phyloP scores from a whole-genome alignment of 2,888 invertebrate genomes.

The Platerodrilus igneus region DNA sequence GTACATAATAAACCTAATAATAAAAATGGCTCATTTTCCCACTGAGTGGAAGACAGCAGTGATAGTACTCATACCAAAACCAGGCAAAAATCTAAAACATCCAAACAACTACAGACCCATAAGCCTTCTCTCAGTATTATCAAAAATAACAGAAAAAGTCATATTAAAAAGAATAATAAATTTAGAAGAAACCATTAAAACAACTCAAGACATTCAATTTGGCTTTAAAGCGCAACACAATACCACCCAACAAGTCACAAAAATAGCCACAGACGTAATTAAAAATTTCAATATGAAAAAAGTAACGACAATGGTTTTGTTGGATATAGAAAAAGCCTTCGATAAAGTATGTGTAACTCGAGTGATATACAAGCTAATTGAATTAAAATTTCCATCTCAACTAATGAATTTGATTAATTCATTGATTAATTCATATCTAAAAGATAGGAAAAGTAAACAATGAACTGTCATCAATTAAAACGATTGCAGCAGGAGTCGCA shows the following conservation, averaged over 20 bases:
- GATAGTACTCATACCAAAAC: slow-evolving; percentile 25
- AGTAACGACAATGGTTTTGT: slow-evolving; percentile 30
- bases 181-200: slow-evolving; percentile 12
- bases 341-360: slow-evolving; percentile 36
- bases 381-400: slow-evolving; percentile 22
- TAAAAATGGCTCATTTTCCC: no score
- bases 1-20: no score
- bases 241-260: slow-evolving; percentile 32
- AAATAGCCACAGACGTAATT: slow-evolving; percentile 31
- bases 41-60: no score
- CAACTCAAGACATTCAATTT: slow-evolving; percentile 28
- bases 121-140: slow-evolving; percentile 17
- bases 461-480: no score
- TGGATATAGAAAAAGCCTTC: slow-evolving; percentile 40
- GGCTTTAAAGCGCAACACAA: slow-evolving; percentile 34
- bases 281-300: slow-evolving; percentile 31
- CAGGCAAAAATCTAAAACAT: slow-evolving; percentile 14
- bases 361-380: slow-evolving; percentile 34
- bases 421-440: slow-evolving; percentile 31
- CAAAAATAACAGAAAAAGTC: slow-evolving; percentile 23
- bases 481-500: no score
- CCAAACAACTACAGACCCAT: slow-evolving; percentile 25
- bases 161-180: slow-evolving; percentile 13
- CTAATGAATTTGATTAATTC: slow-evolving; percentile 28
- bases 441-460: no score